These are phyloP conservation scores for Takifugu ocellatus DNA, from an alignment of 2,797 vertebrate species.

Conservation along the genomic window DNA sequence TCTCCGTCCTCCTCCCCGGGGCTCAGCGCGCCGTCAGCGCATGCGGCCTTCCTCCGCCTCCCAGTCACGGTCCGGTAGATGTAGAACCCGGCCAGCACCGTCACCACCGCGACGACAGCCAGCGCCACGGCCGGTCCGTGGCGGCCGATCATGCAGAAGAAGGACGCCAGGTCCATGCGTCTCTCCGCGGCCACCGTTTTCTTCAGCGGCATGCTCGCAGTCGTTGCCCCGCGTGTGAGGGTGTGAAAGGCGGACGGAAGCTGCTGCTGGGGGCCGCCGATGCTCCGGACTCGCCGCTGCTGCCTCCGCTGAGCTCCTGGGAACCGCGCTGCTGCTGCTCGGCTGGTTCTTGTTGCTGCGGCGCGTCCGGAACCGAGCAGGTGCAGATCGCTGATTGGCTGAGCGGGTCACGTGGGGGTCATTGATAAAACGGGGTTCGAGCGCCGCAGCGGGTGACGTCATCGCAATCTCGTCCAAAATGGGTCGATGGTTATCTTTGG, in stretches of 20 bases:
- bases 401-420: constrained; percentile 48
- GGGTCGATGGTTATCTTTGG: no score
- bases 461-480: no score
- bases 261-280: constrained; percentile 7
- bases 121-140: constrained; percentile 68
- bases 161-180: constrained; percentile 62
- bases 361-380: constrained; percentile 58
- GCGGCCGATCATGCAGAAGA: constrained; percentile 66
- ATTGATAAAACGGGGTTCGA: constrained; percentile 35
- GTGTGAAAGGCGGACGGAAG: constrained; percentile 2
- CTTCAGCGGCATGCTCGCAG: constrained; percentile 42
- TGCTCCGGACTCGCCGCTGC: not conserved
- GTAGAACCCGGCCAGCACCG: constrained; percentile 63
- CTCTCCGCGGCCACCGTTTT: constrained; percentile 53
- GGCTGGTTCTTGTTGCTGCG: constrained; percentile 53
- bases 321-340: constrained; percentile 14
- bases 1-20: constrained; percentile 16
- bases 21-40: constrained; percentile 10
- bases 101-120: constrained; percentile 53
- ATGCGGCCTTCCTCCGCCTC: constrained; percentile 57
- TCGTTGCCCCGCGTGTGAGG: accelerated
- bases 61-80: constrained; percentile 66
- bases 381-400: constrained; percentile 59
- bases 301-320: not conserved
- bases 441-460: no score